Evolutionary conservation across 2,113 vertebrate genomes (phyloP).

Genomic region (Microtus richardsoni): DNA sequence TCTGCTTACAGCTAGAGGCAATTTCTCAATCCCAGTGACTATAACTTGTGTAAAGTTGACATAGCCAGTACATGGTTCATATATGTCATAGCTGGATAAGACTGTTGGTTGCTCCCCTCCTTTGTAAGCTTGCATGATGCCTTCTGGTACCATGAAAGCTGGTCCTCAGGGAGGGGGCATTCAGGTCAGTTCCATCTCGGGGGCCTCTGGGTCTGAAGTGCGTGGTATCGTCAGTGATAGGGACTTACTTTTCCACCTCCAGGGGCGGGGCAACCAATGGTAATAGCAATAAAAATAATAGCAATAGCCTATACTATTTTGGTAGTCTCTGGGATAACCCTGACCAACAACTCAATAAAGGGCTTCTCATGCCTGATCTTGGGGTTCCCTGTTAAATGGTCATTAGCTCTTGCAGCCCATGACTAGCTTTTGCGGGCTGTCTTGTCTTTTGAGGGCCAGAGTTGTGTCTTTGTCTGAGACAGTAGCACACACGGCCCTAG

Average conservation of each 20-base stretch:
- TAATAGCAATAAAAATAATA: background rate
- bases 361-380: background rate
- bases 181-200: background rate
- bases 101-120: background rate
- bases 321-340: background rate
- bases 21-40: background rate
- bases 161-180: background rate
- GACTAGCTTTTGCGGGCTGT: constrained; percentile 24
- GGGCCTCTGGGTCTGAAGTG: background rate
- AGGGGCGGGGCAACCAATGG: background rate
- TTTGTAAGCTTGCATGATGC: background rate
- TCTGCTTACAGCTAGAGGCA: background rate
- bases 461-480: background rate
- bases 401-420: background rate
- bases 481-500: background rate
- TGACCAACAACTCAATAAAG: background rate
- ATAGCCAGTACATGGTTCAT: background rate
- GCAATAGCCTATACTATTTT: background rate
- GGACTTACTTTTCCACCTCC: background rate
- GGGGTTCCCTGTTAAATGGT: background rate
- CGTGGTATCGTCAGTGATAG: background rate
- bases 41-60: background rate
- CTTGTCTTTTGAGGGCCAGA: background rate
- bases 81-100: background rate
- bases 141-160: background rate